Evolutionary conservation across 2,797 vertebrate species (phyloP).

Genomic region (Meda fulgida): DNA sequence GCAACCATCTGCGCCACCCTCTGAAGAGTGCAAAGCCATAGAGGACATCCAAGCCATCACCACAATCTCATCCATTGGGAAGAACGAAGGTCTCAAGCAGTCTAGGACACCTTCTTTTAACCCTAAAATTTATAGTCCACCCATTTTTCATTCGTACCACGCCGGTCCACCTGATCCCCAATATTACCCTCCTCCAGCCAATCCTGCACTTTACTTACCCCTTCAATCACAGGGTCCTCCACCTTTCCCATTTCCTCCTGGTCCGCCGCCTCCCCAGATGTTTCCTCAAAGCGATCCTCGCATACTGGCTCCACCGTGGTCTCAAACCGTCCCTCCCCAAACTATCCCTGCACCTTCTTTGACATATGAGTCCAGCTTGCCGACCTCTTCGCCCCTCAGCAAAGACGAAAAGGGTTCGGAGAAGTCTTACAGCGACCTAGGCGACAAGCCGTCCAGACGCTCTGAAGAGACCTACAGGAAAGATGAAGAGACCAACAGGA

Average conservation of each 20-base stretch:
- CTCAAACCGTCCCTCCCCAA: constrained; percentile 72
- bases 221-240: constrained; percentile 83
- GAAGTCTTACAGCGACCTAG: constrained; percentile 85
- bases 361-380: constrained; percentile 67
- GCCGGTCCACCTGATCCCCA: constrained; percentile 77
- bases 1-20: constrained; percentile 59
- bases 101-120: constrained; percentile 68
- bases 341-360: constrained; percentile 69
- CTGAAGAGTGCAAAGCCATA: constrained; percentile 67
- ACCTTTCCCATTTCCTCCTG: constrained; percentile 78
- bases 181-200: constrained; percentile 77
- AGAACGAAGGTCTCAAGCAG: constrained; percentile 75
- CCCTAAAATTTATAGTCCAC: constrained; percentile 73
- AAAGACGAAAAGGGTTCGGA: constrained; percentile 84
- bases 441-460: constrained; percentile 84
- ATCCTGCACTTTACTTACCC: constrained; percentile 76
- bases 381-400: constrained; percentile 75
- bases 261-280: constrained; percentile 61
- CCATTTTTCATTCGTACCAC: constrained; percentile 75
- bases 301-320: constrained; percentile 80
- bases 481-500: constrained; percentile 74
- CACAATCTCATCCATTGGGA: constrained; percentile 78
- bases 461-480: constrained; percentile 74
- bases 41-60: constrained; percentile 79
- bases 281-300: constrained; percentile 64